A percentile compares a stretch with the other conserved stretches of the same genome.
These are phyloP conservation scores for Phenganax subtilis DNA, from an alignment of 92 coral and sea anemone genomes.

Conservation along the genomic window DNA sequence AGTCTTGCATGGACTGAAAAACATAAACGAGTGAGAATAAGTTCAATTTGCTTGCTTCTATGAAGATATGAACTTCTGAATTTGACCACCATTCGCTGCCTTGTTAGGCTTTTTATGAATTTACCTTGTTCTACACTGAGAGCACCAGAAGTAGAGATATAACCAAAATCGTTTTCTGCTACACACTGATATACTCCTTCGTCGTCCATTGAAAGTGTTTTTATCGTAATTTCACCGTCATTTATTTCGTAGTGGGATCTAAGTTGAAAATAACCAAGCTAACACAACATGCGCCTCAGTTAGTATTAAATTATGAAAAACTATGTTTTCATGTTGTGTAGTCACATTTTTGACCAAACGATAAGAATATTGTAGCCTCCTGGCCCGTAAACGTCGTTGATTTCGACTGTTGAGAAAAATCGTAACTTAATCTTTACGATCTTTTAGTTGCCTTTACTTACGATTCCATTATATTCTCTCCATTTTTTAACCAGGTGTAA, in stretches of 20 bases:
- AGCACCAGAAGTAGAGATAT: conserved; percentile 15
- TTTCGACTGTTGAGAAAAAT: no score
- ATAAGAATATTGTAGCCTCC: no score
- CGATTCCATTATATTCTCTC: not conserved
- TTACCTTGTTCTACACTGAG: conserved; percentile 5
- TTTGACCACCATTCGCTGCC: no score
- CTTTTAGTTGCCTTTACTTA: not conserved
- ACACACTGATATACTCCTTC: conserved; percentile 29
- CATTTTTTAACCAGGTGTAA: conserved; percentile 47
- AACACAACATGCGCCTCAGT: not conserved
- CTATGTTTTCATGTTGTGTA: no score
- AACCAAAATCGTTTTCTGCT: conserved; percentile 28
- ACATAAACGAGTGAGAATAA: no score
- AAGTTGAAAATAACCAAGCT: not conserved
- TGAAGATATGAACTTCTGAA: no score
- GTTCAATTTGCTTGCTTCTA: no score
- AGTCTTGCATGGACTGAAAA: no score
- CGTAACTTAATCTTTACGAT: no score
- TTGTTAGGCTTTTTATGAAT: not conserved
- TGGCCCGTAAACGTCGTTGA: no score
- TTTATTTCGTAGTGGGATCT: not conserved
- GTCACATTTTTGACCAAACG: no score
- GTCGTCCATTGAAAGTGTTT: conserved; percentile 5
- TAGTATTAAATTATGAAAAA: no score
- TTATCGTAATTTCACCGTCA: not conserved